These are phyloP conservation scores for Rissa tridactyla DNA, from an alignment of 2,113 vertebrate species.

Conservation along the genomic window DNA sequence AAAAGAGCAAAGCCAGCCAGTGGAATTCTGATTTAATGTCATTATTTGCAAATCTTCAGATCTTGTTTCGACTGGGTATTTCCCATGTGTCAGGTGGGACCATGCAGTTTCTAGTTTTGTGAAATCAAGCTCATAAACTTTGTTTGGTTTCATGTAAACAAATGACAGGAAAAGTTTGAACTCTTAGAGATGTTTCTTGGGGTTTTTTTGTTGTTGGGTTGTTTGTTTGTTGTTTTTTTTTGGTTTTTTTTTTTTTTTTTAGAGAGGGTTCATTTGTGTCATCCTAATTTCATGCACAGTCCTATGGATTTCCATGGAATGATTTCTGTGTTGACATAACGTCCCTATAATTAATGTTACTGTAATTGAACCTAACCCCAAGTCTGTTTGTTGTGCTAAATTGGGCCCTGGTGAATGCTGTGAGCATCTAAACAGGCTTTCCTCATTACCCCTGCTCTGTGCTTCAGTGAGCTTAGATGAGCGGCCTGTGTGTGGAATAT, in stretches of 20 bases:
- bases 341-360: background rate
- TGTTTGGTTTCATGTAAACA: slow-evolving; percentile 10
- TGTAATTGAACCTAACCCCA: background rate
- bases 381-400: background rate
- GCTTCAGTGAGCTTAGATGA: background rate
- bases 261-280: background rate
- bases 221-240: background rate
- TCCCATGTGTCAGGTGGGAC: background rate
- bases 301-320: background rate
- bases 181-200: background rate
- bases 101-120: background rate
- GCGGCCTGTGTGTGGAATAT: background rate
- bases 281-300: background rate
- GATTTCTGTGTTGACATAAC: background rate
- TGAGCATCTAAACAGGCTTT: background rate
- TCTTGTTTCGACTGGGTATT: slow-evolving; percentile 1
- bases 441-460: background rate
- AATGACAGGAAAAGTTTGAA: background rate
- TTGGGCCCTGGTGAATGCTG: background rate
- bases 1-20: slow-evolving; percentile 36
- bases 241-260: background rate
- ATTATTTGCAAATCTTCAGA: slow-evolving; percentile 34
- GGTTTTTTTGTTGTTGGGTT: background rate
- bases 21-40: slow-evolving; percentile 33
- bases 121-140: background rate